phyloP scores from a whole-genome alignment of 2,888 invertebrate genomes.

The Apamea sordens region DNA sequence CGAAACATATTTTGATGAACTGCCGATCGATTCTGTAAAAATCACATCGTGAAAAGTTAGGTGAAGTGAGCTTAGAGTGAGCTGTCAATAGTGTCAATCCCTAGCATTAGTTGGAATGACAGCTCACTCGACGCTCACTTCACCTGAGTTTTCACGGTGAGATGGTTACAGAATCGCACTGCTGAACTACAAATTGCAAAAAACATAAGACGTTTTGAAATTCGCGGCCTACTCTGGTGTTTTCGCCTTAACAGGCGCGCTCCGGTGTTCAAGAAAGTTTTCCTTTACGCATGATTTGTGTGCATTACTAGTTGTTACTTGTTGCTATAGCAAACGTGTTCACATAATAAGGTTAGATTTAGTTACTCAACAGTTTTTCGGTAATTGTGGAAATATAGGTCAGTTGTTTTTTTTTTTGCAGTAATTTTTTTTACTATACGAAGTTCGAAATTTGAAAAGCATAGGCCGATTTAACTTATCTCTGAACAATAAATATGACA shows the following conservation, averaged over 20 bases:
- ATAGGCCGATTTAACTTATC: not conserved
- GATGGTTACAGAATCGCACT: too few relatives aligned
- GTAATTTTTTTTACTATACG: not conserved
- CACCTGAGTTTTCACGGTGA: too few relatives aligned
- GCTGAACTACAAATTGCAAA: not conserved
- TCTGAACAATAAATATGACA: not conserved
- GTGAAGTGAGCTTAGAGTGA: too few relatives aligned
- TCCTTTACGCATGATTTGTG: conserved; percentile 53
- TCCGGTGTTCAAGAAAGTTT: conserved; percentile 58
- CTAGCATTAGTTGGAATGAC: too few relatives aligned
- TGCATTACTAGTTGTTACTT: conserved; percentile 49
- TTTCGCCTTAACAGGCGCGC: conserved; percentile 31
- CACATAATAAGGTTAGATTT: conserved; percentile 61
- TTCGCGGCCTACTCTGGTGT: not conserved
- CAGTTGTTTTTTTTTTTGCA: not conserved
- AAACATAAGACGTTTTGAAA: not conserved
- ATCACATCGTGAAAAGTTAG: too few relatives aligned
- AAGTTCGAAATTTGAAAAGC: not conserved
- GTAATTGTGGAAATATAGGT: conserved; percentile 17
- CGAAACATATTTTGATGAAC: not conserved
- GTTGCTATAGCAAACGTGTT: conserved; percentile 40
- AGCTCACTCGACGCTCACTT: too few relatives aligned
- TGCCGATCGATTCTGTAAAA: too few relatives aligned
- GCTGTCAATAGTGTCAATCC: too few relatives aligned
- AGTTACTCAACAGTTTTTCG: conserved; percentile 58